Base-by-base conservation (phyloP, 2,113 vertebrate genomes). In the Vidua macroura region DNA sequence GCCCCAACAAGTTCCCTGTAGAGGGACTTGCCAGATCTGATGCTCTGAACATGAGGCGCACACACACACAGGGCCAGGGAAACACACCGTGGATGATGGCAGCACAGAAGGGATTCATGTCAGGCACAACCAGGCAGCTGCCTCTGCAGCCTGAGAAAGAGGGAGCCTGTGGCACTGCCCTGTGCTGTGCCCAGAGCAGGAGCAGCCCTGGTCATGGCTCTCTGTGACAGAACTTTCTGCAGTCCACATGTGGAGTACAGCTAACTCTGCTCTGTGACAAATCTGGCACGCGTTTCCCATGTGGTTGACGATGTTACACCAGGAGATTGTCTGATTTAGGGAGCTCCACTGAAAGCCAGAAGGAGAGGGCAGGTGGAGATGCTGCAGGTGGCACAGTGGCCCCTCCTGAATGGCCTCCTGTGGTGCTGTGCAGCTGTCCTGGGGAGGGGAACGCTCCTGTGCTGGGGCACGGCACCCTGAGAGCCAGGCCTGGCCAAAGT, bases 161-260 rank as follows among this genome's bases (percentile, higher is more conserved):
- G 33, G 21, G 31, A 53, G 37, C 55, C 62, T 10, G 1, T 3
- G 15, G 55, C 43, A 43, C 63, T 74, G 63, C 31, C 55, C 51
- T n/a, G 46, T 62, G 43, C 87, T 6, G 11, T 3, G 14, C 21
- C 37, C 2, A 1, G 46, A 48, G 48, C 3, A 15, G 53, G 14
- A 62, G 30, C 44, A 73, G 51, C 6, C 53, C 74, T 58, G 2
- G 2, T 58, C 76, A 82, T 33, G 31, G 69, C 52, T 24, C 59
- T 48, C 39, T n/a, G 62, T 48, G 55, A 59, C 39, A 52, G 25
- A 86, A 35, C 25, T 44, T 62, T 31, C 58, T 41, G 46, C 67
- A 55, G 9, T 2, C 63, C 39, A 0, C 0, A 0, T 10, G 10
- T 7, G 58, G 8, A 41, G n/a, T 9, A 22, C 49, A 62, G 6